Evolutionary conservation across 2,888 invertebrate species (phyloP), one percentile per base, ranked within the genome.

Genomic region (Calameuta idolon): DNA sequence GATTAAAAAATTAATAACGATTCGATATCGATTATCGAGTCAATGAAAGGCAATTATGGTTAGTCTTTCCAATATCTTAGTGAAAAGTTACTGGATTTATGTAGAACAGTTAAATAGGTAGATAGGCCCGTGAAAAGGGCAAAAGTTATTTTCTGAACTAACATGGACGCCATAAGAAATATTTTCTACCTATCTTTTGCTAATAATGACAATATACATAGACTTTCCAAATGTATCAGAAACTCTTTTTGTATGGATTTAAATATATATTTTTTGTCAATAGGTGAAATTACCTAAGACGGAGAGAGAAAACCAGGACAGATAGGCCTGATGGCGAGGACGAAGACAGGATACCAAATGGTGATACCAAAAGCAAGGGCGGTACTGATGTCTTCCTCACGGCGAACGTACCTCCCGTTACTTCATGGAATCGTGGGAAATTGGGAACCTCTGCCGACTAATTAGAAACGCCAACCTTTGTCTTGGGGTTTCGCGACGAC

Each of bases 341-440:
- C 2, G 55, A 23, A 55, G 5, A 23, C 40, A 55, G 9, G 55
- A 55, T 1, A 55, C 35, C 12, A 35, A 35, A 35, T 12, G 23
- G 23, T 2, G 9, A 55, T 55, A 11, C 23, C 55, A 55, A 55
- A 55, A 23, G 55, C 23, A 55, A 55, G 55, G 55, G 55, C 55
- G 23, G 23, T 23, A 23, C 55, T 55, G 55, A 55, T 55, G 55
- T 55, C 23, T 55, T 55, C 55, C 40, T 40, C 15, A 23, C 23
- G 23, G 55, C 9, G 23, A 55, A 55, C 55, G 55, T 55, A 55
- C 23, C 71, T 77, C 74, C 81, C 79, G 81, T 81, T 81, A 81
- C 76, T 80, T 81, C 77, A 68, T 73, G 83, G 83, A 86, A 86
- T 84, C 88, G 88, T 89, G 89, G 85, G 88, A 89, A 89, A 86